A percentile compares a stretch with the other conserved stretches of the same genome.
These are phyloP conservation scores for Brenthis hecate DNA, from an alignment of 2,888 invertebrate genomes.

Conservation along the genomic window DNA sequence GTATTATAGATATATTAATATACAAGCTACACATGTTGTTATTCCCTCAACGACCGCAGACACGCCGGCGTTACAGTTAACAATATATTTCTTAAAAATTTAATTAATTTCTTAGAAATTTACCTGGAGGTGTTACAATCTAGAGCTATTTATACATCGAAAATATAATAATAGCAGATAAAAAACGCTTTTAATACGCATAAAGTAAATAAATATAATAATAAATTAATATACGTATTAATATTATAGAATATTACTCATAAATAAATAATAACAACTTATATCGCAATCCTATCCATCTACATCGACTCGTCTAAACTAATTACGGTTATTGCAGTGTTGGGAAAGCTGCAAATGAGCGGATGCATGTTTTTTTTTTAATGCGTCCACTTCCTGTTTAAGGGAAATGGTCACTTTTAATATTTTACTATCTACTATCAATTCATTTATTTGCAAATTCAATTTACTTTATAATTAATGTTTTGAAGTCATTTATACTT, in stretches of 20 bases:
- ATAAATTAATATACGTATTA: not conserved
- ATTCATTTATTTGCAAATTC: not conserved
- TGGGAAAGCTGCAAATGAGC: conserved; percentile 61
- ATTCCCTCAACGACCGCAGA: no score
- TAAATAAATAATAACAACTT: no score
- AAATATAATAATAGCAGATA: no score
- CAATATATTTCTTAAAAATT: no score
- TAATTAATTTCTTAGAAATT: no score
- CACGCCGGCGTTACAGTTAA: no score
- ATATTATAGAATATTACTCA: conserved; percentile 7
- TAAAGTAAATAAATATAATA: not conserved
- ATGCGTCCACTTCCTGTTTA: conserved; percentile 73
- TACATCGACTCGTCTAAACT: conserved; percentile 49
- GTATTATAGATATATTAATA: no score
- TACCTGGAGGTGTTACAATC: no score
- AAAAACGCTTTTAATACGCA: no score
- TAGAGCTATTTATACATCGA: no score
- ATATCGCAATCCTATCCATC: not conserved
- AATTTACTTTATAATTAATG: not conserved
- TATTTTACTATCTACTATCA: conserved; percentile 4
- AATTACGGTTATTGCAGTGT: conserved; percentile 70
- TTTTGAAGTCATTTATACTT: no score
- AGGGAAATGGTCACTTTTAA: conserved; percentile 49
- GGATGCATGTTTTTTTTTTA: conserved; percentile 76
- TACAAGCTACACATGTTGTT: no score